Evolutionary conservation across 2,888 invertebrate species (phyloP).

Genomic region (Ommatoiulus sabulosus): DNA sequence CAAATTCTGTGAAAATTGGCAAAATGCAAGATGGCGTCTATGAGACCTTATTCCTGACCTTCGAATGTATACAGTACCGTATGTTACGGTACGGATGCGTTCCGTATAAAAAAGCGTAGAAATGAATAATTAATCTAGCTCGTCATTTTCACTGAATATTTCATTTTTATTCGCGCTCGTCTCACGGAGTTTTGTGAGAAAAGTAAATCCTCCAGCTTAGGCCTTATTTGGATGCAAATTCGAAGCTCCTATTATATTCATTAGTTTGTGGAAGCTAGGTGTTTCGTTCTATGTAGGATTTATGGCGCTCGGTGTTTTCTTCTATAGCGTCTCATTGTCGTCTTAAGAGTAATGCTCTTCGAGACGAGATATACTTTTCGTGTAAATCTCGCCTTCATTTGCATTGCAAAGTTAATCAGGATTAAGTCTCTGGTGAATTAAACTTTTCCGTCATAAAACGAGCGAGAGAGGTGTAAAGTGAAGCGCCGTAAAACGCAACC

Average conservation of each 20-base stretch:
- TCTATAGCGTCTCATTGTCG: slow-evolving; percentile 17
- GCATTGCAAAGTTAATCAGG: slow-evolving; percentile 34
- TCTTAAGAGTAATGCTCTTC: slow-evolving; percentile 34
- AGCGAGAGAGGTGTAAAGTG: slow-evolving; percentile 4
- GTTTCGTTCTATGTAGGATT: neutral
- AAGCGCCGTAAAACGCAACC: slow-evolving; percentile 7
- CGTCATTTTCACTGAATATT: neutral
- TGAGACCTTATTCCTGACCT: no score
- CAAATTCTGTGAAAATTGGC: no score
- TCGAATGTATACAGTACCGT: no score
- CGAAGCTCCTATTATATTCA: neutral
- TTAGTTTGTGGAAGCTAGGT: neutral
- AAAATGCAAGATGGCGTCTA: no score
- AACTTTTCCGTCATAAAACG: slow-evolving; percentile 34
- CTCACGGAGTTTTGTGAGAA: neutral
- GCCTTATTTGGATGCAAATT: slow-evolving; percentile 9
- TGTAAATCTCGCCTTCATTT: slow-evolving; percentile 28
- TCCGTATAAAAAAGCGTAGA: neutral
- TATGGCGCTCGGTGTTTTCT: neutral
- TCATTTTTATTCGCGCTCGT: neutral
- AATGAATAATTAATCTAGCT: slow-evolving; percentile 13
- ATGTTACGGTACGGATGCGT: no score
- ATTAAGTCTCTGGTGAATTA: slow-evolving; percentile 34
- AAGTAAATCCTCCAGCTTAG: neutral
- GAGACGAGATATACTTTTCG: slow-evolving; percentile 28